A percentile compares a stretch with the other conserved stretches of the same genome.
Conservation (phyloP, 2,888 invertebrate genomes). For the Agrotis puta region DNA sequence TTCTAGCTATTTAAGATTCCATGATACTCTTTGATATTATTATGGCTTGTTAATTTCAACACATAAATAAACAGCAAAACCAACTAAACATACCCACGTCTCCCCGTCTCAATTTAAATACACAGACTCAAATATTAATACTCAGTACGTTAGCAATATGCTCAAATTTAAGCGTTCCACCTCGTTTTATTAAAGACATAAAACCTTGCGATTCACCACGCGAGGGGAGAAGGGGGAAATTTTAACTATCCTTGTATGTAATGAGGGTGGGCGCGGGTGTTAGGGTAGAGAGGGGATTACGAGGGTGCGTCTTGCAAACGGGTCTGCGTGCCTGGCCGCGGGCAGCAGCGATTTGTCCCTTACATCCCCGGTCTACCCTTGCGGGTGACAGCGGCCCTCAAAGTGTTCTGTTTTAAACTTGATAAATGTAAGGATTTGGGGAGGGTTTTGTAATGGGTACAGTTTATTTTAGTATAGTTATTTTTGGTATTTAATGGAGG, state of each 20-base stretch:
- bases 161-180: slow-evolving; percentile 68
- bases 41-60: not conserved
- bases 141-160: slow-evolving; percentile 60
- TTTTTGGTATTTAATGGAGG: not conserved
- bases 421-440: slow-evolving; percentile 30
- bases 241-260: slow-evolving; percentile 89
- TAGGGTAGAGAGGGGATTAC: slow-evolving; percentile 79
- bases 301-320: slow-evolving; percentile 90
- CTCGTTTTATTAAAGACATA: slow-evolving; percentile 87
- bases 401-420: slow-evolving; percentile 64
- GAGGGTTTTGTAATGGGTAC: slow-evolving; percentile 5
- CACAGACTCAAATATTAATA: slow-evolving; percentile 56
- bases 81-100: slow-evolving; percentile 1
- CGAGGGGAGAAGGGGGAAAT: slow-evolving; percentile 74
- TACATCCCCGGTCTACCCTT: slow-evolving; percentile 82
- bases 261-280: slow-evolving; percentile 78
- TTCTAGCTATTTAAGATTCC: too few species aligned
- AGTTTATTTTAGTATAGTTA: not conserved
- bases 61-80: not conserved
- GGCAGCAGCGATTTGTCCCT: slow-evolving; percentile 88
- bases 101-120: slow-evolving; percentile 25
- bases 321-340: slow-evolving; percentile 87
- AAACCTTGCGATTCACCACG: slow-evolving; percentile 80
- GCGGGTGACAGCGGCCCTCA: slow-evolving; percentile 70
- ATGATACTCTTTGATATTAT: too few species aligned